Conservation (phyloP, 2,113 vertebrate genomes). For the Dicerorhinus sumatrensis region DNA sequence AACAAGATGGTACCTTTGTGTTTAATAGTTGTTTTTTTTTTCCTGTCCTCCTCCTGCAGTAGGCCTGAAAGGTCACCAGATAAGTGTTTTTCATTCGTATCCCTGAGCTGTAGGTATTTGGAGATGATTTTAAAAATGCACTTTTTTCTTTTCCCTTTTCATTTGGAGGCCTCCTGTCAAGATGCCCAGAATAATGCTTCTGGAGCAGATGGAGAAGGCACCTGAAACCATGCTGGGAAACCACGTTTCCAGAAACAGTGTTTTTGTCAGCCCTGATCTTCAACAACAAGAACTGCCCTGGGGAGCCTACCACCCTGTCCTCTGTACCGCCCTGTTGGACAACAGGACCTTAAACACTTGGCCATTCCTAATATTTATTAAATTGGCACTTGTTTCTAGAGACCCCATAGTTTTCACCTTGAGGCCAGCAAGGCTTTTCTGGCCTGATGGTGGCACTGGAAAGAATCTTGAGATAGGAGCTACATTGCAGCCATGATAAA, state of each 20-base stretch:
- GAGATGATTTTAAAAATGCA: slow-evolving; percentile 79
- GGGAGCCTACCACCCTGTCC: fast-evolving
- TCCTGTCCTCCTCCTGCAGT: slow-evolving; percentile 61
- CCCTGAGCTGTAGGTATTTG: slow-evolving; percentile 78
- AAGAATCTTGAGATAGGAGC: background rate
- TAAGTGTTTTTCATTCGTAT: slow-evolving; percentile 80
- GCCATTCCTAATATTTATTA: background rate
- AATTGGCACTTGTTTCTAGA: background rate
- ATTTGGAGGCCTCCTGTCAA: slow-evolving; percentile 82
- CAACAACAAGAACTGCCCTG: background rate
- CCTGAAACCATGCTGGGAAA: slow-evolving; percentile 62
- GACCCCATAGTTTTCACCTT: background rate
- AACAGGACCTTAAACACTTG: background rate
- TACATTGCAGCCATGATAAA: background rate
- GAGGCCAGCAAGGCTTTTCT: background rate
- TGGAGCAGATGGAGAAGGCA: slow-evolving; percentile 83
- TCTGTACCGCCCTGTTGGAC: too few relatives aligned
- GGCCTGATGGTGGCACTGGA: background rate
- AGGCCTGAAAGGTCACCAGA: slow-evolving; percentile 74
- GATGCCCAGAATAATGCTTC: slow-evolving; percentile 84
- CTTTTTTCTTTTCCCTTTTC: slow-evolving; percentile 82
- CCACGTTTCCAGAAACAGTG: background rate
- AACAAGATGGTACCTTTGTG: background rate
- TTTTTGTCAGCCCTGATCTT: background rate
- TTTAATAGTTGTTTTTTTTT: slow-evolving; percentile 51